A percentile compares a stretch with the other conserved stretches of the same genome.
phyloP scores from a whole-genome alignment of 2,888 invertebrate species.

The Tetrapedia diversipes region DNA sequence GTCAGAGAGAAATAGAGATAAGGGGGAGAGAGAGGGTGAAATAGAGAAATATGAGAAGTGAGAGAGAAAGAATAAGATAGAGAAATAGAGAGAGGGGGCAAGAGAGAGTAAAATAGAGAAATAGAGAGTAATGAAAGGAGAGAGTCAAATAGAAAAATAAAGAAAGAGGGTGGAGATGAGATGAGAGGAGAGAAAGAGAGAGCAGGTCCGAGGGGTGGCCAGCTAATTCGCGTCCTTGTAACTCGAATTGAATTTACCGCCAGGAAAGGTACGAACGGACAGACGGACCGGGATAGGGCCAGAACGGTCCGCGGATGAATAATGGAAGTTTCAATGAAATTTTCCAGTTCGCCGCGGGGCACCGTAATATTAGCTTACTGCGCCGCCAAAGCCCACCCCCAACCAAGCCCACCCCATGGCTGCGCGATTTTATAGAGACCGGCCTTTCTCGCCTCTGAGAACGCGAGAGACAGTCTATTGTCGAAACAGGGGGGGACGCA shows the following conservation, averaged over 20 bases:
- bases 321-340: conserved; percentile 82
- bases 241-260: conserved; percentile 76
- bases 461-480: conserved; percentile 48
- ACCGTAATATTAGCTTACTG: conserved; percentile 82
- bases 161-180: no score
- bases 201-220: conserved; percentile 20
- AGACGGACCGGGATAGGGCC: conserved; percentile 42
- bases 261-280: conserved; percentile 58
- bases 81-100: no score
- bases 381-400: conserved; percentile 72
- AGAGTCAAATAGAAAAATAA: no score
- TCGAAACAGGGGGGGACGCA: conserved; percentile 10
- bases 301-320: conserved; percentile 76
- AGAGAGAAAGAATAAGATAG: no score
- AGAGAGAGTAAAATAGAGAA: no score
- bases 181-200: conserved; percentile 47
- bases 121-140: no score
- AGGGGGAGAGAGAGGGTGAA: no score
- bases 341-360: conserved; percentile 82
- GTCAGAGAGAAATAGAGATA: no score
- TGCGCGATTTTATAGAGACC: conserved; percentile 59
- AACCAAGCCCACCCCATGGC: conserved; percentile 52
- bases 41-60: no score
- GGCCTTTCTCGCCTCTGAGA: conserved; percentile 59
- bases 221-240: conserved; percentile 77